Conservation (phyloP, 2,113 vertebrate genomes). For the Ceratotherium simum region DNA sequence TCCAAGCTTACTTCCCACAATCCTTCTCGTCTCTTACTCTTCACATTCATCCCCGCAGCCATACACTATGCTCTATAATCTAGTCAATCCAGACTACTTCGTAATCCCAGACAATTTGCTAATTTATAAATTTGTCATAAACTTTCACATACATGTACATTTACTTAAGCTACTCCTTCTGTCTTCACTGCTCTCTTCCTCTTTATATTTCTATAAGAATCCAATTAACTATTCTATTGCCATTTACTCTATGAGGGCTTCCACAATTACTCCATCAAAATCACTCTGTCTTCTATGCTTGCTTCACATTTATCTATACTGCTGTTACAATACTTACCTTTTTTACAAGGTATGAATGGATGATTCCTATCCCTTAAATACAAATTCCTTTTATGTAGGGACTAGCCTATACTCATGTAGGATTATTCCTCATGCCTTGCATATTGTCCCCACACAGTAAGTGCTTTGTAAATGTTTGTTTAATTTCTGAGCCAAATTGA, state of each 20-base stretch:
- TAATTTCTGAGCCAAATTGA: slow-evolving; percentile 28
- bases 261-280: neutral
- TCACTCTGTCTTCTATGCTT: neutral
- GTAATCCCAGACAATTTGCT: neutral
- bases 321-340: neutral
- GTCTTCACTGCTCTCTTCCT: neutral
- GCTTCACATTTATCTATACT: neutral
- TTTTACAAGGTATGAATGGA: neutral
- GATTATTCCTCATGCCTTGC: neutral
- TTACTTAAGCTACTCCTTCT: neutral
- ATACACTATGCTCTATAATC: neutral
- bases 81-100: neutral
- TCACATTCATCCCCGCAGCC: neutral
- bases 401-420: neutral
- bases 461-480: neutral
- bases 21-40: neutral
- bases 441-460: neutral
- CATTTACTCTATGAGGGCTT: neutral
- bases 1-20: neutral
- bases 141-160: neutral
- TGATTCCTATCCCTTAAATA: neutral
- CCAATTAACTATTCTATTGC: neutral
- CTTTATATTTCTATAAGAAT: neutral
- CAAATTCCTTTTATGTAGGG: neutral
- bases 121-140: neutral